Evolutionary conservation across 2,797 vertebrate species (phyloP).

Genomic region (Monodelphis domestica): DNA sequence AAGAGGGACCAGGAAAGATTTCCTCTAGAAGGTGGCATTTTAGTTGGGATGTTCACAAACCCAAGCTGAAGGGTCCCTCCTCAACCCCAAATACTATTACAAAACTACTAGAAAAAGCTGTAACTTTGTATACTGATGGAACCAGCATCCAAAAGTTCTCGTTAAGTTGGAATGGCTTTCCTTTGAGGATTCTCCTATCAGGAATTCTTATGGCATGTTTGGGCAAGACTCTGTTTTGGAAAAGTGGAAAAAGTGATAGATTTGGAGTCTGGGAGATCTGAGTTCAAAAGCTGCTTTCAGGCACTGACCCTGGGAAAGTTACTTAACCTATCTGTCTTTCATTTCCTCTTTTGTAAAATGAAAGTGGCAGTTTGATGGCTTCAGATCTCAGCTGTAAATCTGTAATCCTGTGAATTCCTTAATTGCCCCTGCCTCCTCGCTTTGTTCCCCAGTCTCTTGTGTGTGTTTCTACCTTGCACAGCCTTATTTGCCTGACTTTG

Average conservation of each 20-base stretch:
- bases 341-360: not conserved
- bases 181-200: not conserved
- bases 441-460: not conserved
- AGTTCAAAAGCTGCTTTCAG: not conserved
- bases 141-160: conserved; percentile 10
- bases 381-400: not conserved
- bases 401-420: not conserved
- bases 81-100: not conserved
- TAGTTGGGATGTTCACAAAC: not conserved
- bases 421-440: not conserved
- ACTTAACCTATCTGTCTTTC: not conserved
- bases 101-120: not conserved
- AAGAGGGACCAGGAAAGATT: not conserved
- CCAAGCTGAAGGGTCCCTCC: not conserved
- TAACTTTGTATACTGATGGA: not conserved
- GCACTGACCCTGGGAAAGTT: not conserved
- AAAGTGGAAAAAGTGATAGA: too few relatives aligned
- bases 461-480: not conserved
- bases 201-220: not conserved
- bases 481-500: not conserved
- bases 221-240: not conserved
- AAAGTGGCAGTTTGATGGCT: not conserved
- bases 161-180: conserved; percentile 3
- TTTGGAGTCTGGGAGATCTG: not conserved
- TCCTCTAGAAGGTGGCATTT: not conserved